phyloP scores from a whole-genome alignment of 2,113 vertebrate species.

The Thermophis baileyi region DNA sequence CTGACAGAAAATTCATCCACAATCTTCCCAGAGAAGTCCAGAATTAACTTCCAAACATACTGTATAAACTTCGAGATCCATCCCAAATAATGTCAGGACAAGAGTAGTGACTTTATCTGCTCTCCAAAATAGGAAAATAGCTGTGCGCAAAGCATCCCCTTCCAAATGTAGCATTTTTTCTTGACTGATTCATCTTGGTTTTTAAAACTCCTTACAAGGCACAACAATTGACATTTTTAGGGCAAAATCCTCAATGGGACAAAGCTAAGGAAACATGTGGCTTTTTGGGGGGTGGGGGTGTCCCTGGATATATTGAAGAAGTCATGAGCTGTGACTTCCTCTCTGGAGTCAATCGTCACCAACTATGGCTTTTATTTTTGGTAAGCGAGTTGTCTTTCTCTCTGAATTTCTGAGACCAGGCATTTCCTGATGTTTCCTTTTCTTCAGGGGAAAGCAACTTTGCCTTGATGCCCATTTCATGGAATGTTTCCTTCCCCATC shows the following conservation, averaged over 20 bases:
- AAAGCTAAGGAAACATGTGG: not conserved
- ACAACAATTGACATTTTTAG: not conserved
- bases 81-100: not conserved
- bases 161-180: not conserved
- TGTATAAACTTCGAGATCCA: not conserved
- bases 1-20: not conserved
- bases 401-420: not conserved
- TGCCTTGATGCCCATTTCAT: not conserved
- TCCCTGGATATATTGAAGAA: slow-evolving; percentile 36
- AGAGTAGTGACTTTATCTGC: not conserved
- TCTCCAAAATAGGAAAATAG: not conserved
- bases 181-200: not conserved
- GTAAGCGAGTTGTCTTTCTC: slow-evolving; percentile 21
- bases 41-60: not conserved
- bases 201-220: not conserved
- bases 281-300: not conserved
- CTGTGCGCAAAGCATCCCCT: not conserved
- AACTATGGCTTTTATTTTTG: slow-evolving; percentile 1
- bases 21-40: not conserved
- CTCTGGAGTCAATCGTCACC: slow-evolving; percentile 24
- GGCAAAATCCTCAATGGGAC: not conserved
- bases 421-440: not conserved
- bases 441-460: slow-evolving; percentile 19
- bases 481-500: not conserved
- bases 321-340: slow-evolving; percentile 44